Conservation (phyloP, 2,888 invertebrate genomes). For the Ophion ellenae region DNA sequence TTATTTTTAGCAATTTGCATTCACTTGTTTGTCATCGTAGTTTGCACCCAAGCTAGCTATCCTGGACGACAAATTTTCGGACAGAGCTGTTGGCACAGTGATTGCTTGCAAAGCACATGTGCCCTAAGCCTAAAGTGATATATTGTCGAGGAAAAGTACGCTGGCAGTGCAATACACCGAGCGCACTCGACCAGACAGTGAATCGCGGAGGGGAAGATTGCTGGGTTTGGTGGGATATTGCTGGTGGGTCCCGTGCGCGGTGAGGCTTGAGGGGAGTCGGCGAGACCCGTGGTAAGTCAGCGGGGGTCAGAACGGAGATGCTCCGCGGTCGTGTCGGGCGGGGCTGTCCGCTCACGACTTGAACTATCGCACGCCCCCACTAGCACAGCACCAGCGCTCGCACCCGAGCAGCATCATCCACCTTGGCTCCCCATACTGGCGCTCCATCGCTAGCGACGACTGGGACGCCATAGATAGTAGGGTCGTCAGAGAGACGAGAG, state of each 20-base stretch:
- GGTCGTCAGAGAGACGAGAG: slow-evolving; percentile 59
- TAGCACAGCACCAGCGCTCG: slow-evolving; percentile 75
- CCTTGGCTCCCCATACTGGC: slow-evolving; percentile 74
- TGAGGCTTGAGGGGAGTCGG: slow-evolving; percentile 67
- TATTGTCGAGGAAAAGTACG: slow-evolving; percentile 62
- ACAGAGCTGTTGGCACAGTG: slow-evolving; percentile 62
- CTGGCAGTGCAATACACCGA: slow-evolving; percentile 50
- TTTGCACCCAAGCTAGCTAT: slow-evolving; percentile 30
- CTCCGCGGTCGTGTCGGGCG: slow-evolving; percentile 83
- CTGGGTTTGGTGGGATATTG: slow-evolving; percentile 68
- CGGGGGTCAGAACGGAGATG: slow-evolving; percentile 83
- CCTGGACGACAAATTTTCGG: slow-evolving; percentile 66
- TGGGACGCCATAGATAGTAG: slow-evolving; percentile 56
- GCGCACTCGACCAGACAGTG: slow-evolving; percentile 55
- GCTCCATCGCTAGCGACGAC: slow-evolving; percentile 58
- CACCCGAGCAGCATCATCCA: slow-evolving; percentile 80
- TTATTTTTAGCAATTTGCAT: slow-evolving; percentile 20
- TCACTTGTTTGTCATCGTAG: slow-evolving; percentile 44
- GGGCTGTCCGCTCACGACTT: slow-evolving; percentile 85
- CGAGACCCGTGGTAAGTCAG: slow-evolving; percentile 79
- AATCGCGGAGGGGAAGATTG: slow-evolving; percentile 67
- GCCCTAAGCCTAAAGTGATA: slow-evolving; percentile 69
- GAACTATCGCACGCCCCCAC: slow-evolving; percentile 87
- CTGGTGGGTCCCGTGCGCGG: slow-evolving; percentile 54
- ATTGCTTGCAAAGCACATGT: slow-evolving; percentile 65